Percentiles rank a stretch among this genome's conserved stretches.
Conservation (phyloP, 2,797 vertebrate species). For the Enteromius trimaculatus region DNA sequence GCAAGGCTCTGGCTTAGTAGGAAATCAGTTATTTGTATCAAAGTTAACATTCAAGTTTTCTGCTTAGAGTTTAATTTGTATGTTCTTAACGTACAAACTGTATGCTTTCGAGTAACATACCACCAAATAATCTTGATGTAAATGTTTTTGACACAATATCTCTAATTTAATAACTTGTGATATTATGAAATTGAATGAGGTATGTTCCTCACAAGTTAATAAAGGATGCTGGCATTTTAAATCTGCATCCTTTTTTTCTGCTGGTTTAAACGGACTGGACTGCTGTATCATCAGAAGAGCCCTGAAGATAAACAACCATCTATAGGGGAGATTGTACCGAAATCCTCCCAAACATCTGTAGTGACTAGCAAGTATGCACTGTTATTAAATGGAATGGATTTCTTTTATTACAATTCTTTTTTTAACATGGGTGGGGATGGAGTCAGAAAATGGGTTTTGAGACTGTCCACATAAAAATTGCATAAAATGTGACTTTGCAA, state of each 20-base stretch:
- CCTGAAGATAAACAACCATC: slow-evolving; percentile 20
- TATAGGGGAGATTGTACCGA: slow-evolving; percentile 10
- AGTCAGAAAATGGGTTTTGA: background rate
- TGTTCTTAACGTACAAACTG: slow-evolving; percentile 3
- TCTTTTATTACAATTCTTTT: background rate
- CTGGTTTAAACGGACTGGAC: slow-evolving; percentile 28
- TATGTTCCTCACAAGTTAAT: slow-evolving; percentile 1
- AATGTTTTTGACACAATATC: slow-evolving; percentile 79
- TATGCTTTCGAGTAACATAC: slow-evolving; percentile 67
- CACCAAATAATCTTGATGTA: slow-evolving; percentile 83
- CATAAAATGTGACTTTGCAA: slow-evolving; percentile 6
- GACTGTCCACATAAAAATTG: background rate
- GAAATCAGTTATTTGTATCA: slow-evolving; percentile 23
- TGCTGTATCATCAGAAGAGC: slow-evolving; percentile 38
- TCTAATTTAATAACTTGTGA: slow-evolving; percentile 85
- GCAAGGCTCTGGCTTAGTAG: slow-evolving; percentile 13
- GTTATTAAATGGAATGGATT: background rate
- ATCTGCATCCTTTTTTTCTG: slow-evolving; percentile 23
- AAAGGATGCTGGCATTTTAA: slow-evolving; percentile 37
- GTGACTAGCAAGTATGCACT: slow-evolving; percentile 18
- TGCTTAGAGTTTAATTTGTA: background rate
- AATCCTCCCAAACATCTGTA: background rate
- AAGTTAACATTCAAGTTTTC: slow-evolving; percentile 16
- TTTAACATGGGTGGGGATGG: background rate
- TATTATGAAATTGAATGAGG: slow-evolving; percentile 71